These are phyloP conservation scores for Sebastes oblongus DNA, from an alignment of 2,797 vertebrate genomes.

Conservation along the genomic window DNA sequence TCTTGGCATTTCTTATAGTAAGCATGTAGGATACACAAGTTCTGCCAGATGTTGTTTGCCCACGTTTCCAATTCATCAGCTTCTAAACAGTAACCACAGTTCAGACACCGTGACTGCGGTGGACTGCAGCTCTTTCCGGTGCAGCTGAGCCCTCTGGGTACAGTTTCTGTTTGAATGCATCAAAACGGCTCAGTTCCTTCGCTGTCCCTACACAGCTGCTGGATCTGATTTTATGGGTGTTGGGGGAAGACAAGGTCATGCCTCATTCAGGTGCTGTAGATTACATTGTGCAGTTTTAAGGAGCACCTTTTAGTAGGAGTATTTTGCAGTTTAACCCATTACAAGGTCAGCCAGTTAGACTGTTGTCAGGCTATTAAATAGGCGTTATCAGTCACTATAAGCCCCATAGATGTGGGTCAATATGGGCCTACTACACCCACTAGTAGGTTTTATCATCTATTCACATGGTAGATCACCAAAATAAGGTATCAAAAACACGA, in stretches of 20 bases:
- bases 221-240: background rate
- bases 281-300: background rate
- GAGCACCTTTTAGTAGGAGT: background rate
- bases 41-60: background rate
- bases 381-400: no score
- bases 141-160: background rate
- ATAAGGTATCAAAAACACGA: no score
- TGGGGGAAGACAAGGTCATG: background rate
- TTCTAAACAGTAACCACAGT: background rate
- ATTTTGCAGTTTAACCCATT: background rate
- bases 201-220: background rate
- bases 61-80: background rate
- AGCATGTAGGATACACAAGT: background rate
- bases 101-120: background rate
- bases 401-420: no score
- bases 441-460: no score
- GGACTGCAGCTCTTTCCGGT: background rate
- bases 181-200: background rate
- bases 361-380: no score
- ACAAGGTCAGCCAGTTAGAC: no score
- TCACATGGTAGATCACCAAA: no score
- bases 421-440: no score
- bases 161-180: background rate
- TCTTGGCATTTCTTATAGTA: background rate
- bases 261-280: background rate